Conservation (phyloP, 2,797 vertebrate species). For the Molossus molossus region DNA sequence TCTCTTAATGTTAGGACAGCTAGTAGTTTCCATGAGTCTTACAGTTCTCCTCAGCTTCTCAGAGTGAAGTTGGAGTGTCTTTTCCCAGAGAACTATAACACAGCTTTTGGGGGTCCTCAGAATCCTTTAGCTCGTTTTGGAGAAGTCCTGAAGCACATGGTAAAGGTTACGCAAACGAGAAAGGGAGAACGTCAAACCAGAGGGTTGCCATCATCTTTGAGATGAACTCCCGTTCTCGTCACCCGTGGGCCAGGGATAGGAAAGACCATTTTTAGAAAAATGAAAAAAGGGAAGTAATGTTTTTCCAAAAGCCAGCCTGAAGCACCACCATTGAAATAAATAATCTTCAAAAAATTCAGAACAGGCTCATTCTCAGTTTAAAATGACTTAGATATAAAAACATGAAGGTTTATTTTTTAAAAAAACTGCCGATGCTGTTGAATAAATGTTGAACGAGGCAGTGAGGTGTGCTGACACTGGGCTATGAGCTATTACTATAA, state of each 20-base stretch:
- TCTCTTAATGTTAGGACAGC: background rate
- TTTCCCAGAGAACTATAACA: background rate
- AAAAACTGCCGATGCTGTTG: background rate
- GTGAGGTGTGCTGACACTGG: background rate
- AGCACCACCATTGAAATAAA: constrained; percentile 15
- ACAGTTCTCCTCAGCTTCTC: background rate
- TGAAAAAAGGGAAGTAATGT: background rate
- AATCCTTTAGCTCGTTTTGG: background rate
- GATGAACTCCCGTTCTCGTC: background rate
- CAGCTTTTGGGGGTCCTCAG: background rate
- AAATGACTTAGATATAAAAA: constrained; percentile 1
- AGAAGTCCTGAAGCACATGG: background rate
- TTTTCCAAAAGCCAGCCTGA: constrained; percentile 22
- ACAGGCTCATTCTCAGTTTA: constrained; percentile 13
- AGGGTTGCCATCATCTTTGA: background rate
- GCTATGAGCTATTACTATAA: background rate
- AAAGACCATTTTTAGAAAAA: constrained; percentile 5
- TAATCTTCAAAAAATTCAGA: background rate
- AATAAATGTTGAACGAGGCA: background rate
- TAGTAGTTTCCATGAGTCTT: background rate
- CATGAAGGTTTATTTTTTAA: background rate
- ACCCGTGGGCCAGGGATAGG: background rate
- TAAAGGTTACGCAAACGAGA: background rate
- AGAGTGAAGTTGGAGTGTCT: background rate
- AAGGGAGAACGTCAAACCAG: background rate